Evolutionary conservation across 1,140 invertebrate species (phyloP).

Genomic region (Vanessa tameamea): DNA sequence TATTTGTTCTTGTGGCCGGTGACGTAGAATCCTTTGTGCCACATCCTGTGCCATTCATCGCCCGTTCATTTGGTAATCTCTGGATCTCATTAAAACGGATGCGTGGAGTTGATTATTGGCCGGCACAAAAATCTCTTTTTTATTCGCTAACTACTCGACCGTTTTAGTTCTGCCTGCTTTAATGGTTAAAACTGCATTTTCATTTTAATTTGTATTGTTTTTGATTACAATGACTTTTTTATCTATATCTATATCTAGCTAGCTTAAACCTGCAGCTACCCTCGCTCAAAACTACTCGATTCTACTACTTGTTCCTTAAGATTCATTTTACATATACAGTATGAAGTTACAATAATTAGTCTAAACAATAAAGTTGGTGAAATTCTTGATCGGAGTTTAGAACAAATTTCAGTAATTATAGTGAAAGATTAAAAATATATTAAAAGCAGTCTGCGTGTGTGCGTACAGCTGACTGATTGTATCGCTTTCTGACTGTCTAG

Average conservation of each 20-base stretch:
- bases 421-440: conserved; percentile 44
- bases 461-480: conserved; percentile 40
- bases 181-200: conserved; percentile 36
- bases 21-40: conserved; percentile 59
- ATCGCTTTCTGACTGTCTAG: conserved; percentile 32
- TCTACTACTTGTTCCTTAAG: background rate
- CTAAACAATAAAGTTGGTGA: conserved; percentile 30
- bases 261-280: background rate
- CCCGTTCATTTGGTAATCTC: conserved; percentile 51
- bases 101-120: conserved; percentile 55
- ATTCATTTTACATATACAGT: background rate
- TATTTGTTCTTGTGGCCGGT: conserved; percentile 61
- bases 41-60: conserved; percentile 59
- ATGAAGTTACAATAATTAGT: background rate
- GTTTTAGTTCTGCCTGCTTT: conserved; percentile 28
- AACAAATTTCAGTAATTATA: conserved; percentile 43
- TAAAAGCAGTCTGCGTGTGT: conserved; percentile 36
- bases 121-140: conserved; percentile 45
- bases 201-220: conserved; percentile 35
- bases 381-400: conserved; percentile 32
- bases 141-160: conserved; percentile 34
- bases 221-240: conserved; percentile 16
- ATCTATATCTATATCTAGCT: background rate
- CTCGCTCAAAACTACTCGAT: background rate
- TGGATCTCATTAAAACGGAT: conserved; percentile 62